phyloP scores from a whole-genome alignment of 2,113 vertebrate genomes.

The Myiozetetes cayanensis region DNA sequence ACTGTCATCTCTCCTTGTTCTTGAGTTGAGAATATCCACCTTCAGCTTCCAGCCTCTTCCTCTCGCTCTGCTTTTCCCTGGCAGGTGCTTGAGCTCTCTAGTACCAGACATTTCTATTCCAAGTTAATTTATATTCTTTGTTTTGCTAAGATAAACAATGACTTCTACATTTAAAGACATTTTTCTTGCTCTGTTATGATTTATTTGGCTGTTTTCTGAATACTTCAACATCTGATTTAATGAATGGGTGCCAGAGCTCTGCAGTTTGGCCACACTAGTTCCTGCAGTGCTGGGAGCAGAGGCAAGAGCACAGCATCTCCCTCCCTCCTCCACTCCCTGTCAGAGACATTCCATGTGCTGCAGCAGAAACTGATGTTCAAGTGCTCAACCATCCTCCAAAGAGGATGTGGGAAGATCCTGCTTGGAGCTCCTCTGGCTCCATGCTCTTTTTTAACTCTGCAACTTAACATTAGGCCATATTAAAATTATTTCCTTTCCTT shows the following conservation, averaged over 20 bases:
- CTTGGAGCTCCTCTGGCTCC: background rate
- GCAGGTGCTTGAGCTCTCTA: background rate
- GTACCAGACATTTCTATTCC: background rate
- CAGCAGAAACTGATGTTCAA: background rate
- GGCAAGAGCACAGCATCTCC: no score
- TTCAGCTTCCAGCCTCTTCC: background rate
- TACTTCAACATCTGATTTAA: background rate
- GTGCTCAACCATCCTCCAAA: fast-evolving
- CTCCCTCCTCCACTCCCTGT: background rate
- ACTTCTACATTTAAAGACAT: background rate
- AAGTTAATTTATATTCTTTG: background rate
- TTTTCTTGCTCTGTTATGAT: background rate
- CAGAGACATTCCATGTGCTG: background rate
- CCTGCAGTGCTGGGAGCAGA: background rate
- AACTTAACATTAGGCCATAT: background rate
- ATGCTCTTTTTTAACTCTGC: background rate
- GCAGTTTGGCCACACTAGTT: background rate
- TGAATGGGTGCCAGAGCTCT: background rate
- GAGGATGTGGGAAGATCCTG: background rate
- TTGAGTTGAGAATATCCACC: background rate
- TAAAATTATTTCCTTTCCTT: background rate
- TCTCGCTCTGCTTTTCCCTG: background rate
- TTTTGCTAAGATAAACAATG: background rate
- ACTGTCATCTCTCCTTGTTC: background rate
- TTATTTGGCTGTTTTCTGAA: background rate